Base-by-base conservation (phyloP, 2,113 vertebrate genomes). In the Hiodon tergisus region DNA sequence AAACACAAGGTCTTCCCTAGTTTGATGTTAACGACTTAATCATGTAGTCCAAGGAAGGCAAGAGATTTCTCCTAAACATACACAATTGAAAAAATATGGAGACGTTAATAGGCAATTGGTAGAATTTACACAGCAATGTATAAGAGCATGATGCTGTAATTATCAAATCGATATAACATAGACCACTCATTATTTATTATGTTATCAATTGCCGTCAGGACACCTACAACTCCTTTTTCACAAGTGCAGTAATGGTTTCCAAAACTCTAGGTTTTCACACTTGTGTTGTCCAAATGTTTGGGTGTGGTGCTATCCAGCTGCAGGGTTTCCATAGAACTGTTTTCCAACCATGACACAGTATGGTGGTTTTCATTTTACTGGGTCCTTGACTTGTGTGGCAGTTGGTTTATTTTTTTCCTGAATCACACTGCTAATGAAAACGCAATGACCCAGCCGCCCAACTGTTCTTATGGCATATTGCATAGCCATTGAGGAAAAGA, bases 201-300 rank as follows among this genome's bases (percentile, higher is more conserved):
- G 67, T 9, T n/a, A n/a, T 69, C 51, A 17, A 16, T 50, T 53
- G n/a, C 50, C 8, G 7, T 6, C 71, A 67, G 10, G 57, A 68
- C n/a, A 67, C 55, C 17, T 9, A 11, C 4, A 72, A 69, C 81
- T 16, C 76, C 31, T n/a, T 68, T 62, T 75, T 77, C 69, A 63
- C 73, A 55, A 75, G 59, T 59, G 17, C 3, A 55, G 76, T 87
- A 85, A 85, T 78, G 84, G 85, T 88, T 89, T 87, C 85, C 85
- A 87, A 76, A 82, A 79, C 80, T 79, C 73, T 78, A 82, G 84
- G 76, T 86, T 85, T 81, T 83, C 79, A 84, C 82, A 81, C 80
- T 77, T 86, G 84, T 78, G 83, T 79, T 76, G 81, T 81, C 75
- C 79, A 78, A 80, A 77, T 84, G 81, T 82, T 81, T 82, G 83